A percentile compares a stretch with the other conserved stretches of the same genome.
These are phyloP conservation scores for Tholera decimalis DNA, from an alignment of 2,888 invertebrate species.

Conservation along the genomic window DNA sequence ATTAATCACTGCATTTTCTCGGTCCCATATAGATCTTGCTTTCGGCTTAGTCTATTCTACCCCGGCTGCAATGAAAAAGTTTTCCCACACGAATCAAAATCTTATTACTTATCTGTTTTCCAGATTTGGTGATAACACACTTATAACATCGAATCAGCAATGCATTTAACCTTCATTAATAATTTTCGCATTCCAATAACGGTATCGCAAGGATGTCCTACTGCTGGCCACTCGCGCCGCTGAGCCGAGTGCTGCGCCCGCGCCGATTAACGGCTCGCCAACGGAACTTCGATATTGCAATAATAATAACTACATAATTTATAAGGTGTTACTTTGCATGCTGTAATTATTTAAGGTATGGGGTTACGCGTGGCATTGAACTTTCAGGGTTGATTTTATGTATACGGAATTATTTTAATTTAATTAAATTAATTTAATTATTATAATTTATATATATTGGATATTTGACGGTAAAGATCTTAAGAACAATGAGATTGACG, in stretches of 20 bases:
- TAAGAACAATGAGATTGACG: too few species aligned
- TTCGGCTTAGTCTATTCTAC: too few species aligned
- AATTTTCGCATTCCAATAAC: constrained; percentile 58
- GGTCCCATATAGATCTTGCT: too few species aligned
- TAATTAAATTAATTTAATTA: too few species aligned
- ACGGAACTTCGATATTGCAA: constrained; percentile 68
- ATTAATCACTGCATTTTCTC: too few species aligned
- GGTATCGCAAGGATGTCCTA: constrained; percentile 51
- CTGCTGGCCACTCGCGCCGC: constrained; percentile 32
- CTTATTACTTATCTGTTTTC: constrained; percentile 4
- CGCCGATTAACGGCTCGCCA: constrained; percentile 63
- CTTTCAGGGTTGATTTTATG: background rate
- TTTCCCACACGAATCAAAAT: too few species aligned
- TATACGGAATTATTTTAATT: too few species aligned
- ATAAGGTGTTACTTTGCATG: constrained; percentile 60
- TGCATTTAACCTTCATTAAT: constrained; percentile 52
- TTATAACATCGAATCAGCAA: constrained; percentile 45
- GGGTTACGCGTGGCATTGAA: constrained; percentile 24
- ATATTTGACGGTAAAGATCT: background rate
- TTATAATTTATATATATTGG: too few species aligned
- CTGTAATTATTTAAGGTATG: constrained; percentile 36
- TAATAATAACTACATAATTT: constrained; percentile 64
- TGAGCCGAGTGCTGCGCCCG: constrained; percentile 25
- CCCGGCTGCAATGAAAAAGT: too few species aligned
- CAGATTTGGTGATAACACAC: constrained; percentile 25